Percentiles rank a stretch among this genome's conserved stretches.
Evolutionary conservation across 2,888 invertebrate genomes (phyloP).

Genomic region (Eilema depressum): DNA sequence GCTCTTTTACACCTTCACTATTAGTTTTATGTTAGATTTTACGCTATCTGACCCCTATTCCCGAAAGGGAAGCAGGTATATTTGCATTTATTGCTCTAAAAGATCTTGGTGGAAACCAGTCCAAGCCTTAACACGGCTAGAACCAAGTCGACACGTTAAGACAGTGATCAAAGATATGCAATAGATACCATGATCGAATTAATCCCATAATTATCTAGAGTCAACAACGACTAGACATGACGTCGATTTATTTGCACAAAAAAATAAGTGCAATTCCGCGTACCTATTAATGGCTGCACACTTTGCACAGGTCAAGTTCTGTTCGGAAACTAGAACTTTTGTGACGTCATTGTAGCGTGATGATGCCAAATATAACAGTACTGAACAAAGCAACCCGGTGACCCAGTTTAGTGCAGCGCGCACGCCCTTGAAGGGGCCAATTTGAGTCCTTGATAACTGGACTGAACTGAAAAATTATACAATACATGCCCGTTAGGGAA

Average conservation of each 20-base stretch:
- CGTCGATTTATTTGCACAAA: background rate
- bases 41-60: too few relatives aligned
- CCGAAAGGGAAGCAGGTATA: too few relatives aligned
- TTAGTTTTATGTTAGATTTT: too few relatives aligned
- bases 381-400: constrained; percentile 54
- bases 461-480: constrained; percentile 22
- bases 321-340: constrained; percentile 62
- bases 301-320: constrained; percentile 66
- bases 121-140: too few relatives aligned
- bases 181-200: background rate
- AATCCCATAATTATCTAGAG: background rate
- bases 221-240: background rate
- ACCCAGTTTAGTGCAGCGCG: constrained; percentile 61
- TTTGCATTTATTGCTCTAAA: too few relatives aligned
- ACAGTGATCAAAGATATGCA: background rate
- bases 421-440: constrained; percentile 40
- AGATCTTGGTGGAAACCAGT: too few relatives aligned
- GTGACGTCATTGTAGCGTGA: constrained; percentile 72
- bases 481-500: background rate
- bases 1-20: too few relatives aligned
- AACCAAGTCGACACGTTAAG: background rate
- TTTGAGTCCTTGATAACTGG: constrained; percentile 28
- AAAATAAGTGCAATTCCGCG: background rate
- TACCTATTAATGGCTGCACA: constrained; percentile 36
- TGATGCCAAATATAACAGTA: constrained; percentile 69